Percentiles rank a stretch among this genome's conserved stretches.
Conservation (phyloP, 2,113 vertebrate species). For the Anseranas semipalmata region DNA sequence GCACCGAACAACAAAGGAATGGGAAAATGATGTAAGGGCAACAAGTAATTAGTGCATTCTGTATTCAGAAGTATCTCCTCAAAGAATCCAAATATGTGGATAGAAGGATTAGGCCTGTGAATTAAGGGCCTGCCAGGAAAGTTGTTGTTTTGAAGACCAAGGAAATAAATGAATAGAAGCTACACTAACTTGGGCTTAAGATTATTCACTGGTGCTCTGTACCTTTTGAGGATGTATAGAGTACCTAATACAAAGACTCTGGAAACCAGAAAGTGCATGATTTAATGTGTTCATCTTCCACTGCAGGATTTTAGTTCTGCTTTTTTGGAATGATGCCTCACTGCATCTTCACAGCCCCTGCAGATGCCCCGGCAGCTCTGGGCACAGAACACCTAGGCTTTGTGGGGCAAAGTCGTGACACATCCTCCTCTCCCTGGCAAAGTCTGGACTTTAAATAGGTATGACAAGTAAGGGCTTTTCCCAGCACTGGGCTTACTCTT, state of each 20-base stretch:
- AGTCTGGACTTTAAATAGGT: neutral
- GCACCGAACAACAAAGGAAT: neutral
- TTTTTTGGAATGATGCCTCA: neutral
- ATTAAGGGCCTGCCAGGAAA: constrained; percentile 36
- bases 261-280: neutral
- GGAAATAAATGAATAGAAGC: constrained; percentile 30
- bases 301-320: neutral
- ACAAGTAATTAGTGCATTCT: neutral
- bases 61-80: constrained; percentile 29
- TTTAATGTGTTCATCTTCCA: neutral
- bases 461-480: constrained; percentile 23
- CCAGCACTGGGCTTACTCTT: neutral
- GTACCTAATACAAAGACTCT: neutral
- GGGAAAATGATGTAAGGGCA: constrained; percentile 14
- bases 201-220: neutral
- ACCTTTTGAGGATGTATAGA: constrained; percentile 5
- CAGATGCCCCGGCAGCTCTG: neutral
- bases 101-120: constrained; percentile 37
- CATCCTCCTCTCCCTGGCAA: neutral
- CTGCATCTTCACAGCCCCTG: neutral
- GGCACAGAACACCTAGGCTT: neutral
- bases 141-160: constrained; percentile 26
- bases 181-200: neutral
- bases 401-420: neutral
- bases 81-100: constrained; percentile 1